These are phyloP conservation scores for Brassicogethes aeneus DNA, from an alignment of 2,888 invertebrate genomes.

Conservation along the genomic window DNA sequence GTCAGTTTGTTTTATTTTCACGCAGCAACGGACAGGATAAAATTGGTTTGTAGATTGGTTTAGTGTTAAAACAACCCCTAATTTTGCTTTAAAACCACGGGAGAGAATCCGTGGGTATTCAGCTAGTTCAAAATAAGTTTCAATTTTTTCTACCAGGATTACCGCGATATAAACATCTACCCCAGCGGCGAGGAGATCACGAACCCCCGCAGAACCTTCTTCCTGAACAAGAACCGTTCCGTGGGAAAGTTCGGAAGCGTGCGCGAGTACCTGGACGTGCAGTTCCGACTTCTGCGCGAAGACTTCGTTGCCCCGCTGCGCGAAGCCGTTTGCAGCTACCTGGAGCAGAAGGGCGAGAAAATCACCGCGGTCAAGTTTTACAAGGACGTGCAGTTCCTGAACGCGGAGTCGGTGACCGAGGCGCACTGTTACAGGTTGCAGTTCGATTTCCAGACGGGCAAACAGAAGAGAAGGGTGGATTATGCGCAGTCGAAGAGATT, in stretches of 20 bases:
- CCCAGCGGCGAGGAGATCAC: constrained; percentile 42
- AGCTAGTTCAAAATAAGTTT: too few relatives aligned
- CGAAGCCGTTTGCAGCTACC: constrained; percentile 47
- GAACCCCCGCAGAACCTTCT: constrained; percentile 29
- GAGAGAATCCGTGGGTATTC: too few relatives aligned
- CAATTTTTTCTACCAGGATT: too few relatives aligned
- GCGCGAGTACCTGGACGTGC: constrained; percentile 70
- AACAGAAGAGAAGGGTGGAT: constrained; percentile 25
- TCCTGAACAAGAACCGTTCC: constrained; percentile 49
- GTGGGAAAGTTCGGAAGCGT: constrained; percentile 54
- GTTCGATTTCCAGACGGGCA: constrained; percentile 19
- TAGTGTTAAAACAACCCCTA: too few relatives aligned
- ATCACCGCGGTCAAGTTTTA: constrained; percentile 19
- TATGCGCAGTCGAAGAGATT: constrained; percentile 50
- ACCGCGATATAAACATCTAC: constrained; percentile 48
- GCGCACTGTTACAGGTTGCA: constrained; percentile 16
- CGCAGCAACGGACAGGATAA: too few relatives aligned
- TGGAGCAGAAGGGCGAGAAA: constrained; percentile 13
- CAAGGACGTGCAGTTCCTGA: constrained; percentile 14
- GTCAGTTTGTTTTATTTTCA: too few relatives aligned
- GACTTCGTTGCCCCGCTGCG: constrained; percentile 70
- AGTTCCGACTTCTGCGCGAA: constrained; percentile 68
- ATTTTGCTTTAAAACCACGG: too few relatives aligned
- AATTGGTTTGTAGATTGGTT: too few relatives aligned
- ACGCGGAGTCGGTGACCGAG: constrained; percentile 16